Conservation (phyloP, 2,113 vertebrate genomes). For the Zosterops hypoxanthus region DNA sequence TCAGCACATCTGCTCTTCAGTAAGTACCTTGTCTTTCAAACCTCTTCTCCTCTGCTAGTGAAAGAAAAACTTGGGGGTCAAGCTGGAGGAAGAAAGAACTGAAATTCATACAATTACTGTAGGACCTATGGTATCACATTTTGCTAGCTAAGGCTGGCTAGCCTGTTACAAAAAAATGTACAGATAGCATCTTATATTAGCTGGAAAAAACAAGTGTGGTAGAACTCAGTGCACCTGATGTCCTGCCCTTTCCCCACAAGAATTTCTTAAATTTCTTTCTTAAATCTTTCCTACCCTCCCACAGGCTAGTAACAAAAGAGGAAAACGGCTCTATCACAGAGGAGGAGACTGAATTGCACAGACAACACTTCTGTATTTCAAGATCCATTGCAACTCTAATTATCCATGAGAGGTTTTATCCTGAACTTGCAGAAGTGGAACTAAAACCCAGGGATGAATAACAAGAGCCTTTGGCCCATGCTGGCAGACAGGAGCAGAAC, state of each 20-base stretch:
- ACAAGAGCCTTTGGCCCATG: not conserved
- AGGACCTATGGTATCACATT: not conserved
- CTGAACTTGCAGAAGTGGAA: not conserved
- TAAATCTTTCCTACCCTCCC: not conserved
- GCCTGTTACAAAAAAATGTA: not conserved
- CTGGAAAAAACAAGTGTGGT: not conserved
- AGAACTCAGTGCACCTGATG: not conserved
- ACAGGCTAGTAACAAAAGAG: not conserved
- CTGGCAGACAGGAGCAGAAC: not conserved
- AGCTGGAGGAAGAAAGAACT: not conserved
- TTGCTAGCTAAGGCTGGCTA: not conserved
- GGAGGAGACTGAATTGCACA: not conserved
- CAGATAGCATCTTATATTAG: not conserved
- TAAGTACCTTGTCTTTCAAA: not conserved
- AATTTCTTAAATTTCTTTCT: not conserved
- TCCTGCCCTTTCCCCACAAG: not conserved
- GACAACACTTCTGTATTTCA: not conserved
- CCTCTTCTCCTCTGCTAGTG: not conserved
- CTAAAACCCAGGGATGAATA: not conserved
- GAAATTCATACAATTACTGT: not conserved
- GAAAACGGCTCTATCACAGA: not conserved
- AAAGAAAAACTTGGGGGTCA: not conserved
- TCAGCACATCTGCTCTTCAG: not conserved
- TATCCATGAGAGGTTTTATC: conserved; percentile 8
- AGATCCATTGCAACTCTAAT: not conserved